A percentile compares a stretch with the other conserved stretches of the same genome.
Evolutionary conservation across 2,113 vertebrate genomes (phyloP).

Genomic region (Megalops atlanticus): DNA sequence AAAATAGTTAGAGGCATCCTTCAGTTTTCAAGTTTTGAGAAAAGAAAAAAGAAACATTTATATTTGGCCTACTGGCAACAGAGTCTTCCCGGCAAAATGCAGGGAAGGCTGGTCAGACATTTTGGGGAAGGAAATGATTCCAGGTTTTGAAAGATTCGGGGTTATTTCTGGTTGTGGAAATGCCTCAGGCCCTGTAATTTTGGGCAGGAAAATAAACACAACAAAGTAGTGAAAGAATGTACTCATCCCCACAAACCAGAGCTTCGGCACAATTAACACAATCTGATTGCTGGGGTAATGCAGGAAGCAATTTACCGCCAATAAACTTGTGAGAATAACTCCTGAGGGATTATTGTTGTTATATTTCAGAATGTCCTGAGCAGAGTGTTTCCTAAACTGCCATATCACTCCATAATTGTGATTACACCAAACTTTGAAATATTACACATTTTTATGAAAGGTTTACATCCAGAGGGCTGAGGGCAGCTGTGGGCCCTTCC

Average conservation of each 20-base stretch:
- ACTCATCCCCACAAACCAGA: conserved; percentile 48
- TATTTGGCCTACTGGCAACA: conserved; percentile 5
- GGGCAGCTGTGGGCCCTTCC: background rate
- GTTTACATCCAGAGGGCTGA: background rate
- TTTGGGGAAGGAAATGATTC: conserved; percentile 43
- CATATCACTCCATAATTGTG: background rate
- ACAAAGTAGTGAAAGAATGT: conserved; percentile 47
- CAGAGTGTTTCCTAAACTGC: background rate
- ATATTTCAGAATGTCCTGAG: background rate
- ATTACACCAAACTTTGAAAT: background rate
- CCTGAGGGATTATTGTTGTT: background rate
- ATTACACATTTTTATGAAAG: background rate
- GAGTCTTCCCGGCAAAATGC: background rate
- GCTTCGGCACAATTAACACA: conserved; percentile 48
- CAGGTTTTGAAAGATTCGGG: conserved; percentile 41
- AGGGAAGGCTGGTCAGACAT: conserved; percentile 13
- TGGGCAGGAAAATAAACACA: conserved; percentile 41
- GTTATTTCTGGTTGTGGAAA: conserved; percentile 50
- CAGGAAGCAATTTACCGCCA: conserved; percentile 47
- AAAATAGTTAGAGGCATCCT: background rate
- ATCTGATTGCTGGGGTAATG: conserved; percentile 46
- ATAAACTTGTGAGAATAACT: conserved; percentile 19
- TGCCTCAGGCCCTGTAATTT: conserved; percentile 49
- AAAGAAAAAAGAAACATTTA: background rate
- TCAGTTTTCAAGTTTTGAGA: background rate